Conservation (phyloP, 30 jellyfish, hydroid and myxozoan species). For the Turritopsis rubra region DNA sequence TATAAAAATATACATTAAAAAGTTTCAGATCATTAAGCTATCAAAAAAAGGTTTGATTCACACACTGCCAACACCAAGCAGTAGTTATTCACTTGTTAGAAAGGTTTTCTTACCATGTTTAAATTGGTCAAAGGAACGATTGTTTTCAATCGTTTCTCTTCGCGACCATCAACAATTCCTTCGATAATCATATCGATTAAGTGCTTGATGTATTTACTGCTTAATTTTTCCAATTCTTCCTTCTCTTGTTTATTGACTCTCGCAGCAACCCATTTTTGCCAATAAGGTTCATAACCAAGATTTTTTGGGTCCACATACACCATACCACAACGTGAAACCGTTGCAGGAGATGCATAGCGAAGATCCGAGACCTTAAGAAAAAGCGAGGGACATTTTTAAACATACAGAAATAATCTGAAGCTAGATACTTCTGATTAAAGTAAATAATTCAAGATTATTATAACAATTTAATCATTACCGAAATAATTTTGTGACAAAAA, state of each 20-base stretch:
- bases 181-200: conserved; percentile 84
- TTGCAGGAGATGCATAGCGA: conserved; percentile 98
- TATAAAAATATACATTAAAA: background rate
- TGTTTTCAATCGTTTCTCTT: conserved; percentile 55
- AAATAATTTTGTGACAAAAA: background rate
- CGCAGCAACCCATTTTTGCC: conserved; percentile 88
- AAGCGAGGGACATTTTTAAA: background rate
- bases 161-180: conserved; percentile 95
- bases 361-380: conserved; percentile 77
- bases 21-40: background rate
- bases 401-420: background rate
- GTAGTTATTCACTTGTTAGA: no score
- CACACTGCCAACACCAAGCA: no score
- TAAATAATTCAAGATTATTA: no score
- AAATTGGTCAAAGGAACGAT: conserved; percentile 90
- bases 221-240: conserved; percentile 45
- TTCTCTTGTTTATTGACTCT: conserved; percentile 72
- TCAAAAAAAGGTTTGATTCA: background rate
- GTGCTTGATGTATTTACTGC: conserved; percentile 75
- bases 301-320: conserved; percentile 99
- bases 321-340: conserved; percentile 99
- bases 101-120: conserved; percentile 62
- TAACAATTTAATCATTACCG: background rate
- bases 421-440: no score
- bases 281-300: conserved; percentile 92